Conservation (phyloP, 2,888 invertebrate species). For the Dynastes maya region DNA sequence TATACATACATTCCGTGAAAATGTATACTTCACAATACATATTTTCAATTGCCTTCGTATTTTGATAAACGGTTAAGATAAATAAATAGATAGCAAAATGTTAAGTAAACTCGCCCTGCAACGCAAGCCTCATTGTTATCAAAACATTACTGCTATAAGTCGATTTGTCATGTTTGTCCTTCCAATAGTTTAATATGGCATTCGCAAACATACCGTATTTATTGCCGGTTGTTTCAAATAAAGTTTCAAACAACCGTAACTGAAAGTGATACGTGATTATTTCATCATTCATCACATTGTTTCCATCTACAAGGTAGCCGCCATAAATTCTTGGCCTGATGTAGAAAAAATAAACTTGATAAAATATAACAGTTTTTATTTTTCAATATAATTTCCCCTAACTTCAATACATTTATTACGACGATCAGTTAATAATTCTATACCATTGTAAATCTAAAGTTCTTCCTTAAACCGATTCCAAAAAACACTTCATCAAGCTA, state of each 20-base stretch:
- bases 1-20: no score
- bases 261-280: background rate
- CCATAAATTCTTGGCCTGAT: no score
- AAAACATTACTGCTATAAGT: conserved; percentile 27
- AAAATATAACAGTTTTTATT: no score
- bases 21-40: no score
- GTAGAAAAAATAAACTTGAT: no score
- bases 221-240: background rate
- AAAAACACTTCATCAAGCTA: no score
- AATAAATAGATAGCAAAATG: conserved; percentile 15
- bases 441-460: no score
- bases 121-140: background rate
- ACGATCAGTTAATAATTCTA: no score
- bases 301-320: background rate
- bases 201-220: background rate
- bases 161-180: conserved; percentile 22
- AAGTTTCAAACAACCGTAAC: background rate
- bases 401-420: no score
- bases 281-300: background rate
- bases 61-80: background rate
- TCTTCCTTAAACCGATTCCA: no score
- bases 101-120: background rate
- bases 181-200: conserved; percentile 17
- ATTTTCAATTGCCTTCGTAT: conserved; percentile 1
- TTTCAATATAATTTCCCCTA: no score